Evolutionary conservation across 2,797 vertebrate species (phyloP).

Genomic region (Podarcis siculus): DNA sequence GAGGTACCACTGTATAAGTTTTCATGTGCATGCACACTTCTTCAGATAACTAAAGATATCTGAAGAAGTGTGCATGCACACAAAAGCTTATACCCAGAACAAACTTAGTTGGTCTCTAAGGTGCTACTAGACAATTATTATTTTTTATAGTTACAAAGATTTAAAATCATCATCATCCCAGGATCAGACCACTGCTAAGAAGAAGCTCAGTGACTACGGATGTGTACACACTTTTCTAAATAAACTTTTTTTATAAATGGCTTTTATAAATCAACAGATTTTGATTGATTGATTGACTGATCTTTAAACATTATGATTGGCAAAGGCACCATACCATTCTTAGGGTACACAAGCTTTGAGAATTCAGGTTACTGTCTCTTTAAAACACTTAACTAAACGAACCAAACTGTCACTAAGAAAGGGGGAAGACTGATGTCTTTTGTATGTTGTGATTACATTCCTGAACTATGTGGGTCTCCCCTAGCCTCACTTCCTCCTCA

Average conservation of each 20-base stretch:
- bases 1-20: too few species aligned
- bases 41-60: too few species aligned
- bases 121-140: not conserved
- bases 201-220: not conserved
- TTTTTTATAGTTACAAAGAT: too few species aligned
- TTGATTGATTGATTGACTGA: conserved; percentile 17
- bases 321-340: not conserved
- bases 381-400: not conserved
- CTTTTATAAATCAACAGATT: not conserved
- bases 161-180: too few species aligned
- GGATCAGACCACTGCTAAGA: not conserved
- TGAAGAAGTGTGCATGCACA: too few species aligned
- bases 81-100: too few species aligned
- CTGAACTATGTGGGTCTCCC: conserved; percentile 57
- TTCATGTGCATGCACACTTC: too few species aligned
- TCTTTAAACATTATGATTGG: not conserved
- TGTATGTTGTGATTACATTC: conserved; percentile 35
- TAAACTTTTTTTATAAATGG: too few species aligned
- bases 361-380: not conserved
- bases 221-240: too few species aligned
- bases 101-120: too few species aligned
- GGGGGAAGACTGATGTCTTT: not conserved
- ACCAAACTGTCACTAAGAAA: not conserved
- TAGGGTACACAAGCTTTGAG: not conserved
- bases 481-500: conserved; percentile 54